Percentiles rank a stretch among this genome's conserved stretches.
Conservation (phyloP, 2,888 invertebrate genomes). For the Tigriopus californicus region DNA sequence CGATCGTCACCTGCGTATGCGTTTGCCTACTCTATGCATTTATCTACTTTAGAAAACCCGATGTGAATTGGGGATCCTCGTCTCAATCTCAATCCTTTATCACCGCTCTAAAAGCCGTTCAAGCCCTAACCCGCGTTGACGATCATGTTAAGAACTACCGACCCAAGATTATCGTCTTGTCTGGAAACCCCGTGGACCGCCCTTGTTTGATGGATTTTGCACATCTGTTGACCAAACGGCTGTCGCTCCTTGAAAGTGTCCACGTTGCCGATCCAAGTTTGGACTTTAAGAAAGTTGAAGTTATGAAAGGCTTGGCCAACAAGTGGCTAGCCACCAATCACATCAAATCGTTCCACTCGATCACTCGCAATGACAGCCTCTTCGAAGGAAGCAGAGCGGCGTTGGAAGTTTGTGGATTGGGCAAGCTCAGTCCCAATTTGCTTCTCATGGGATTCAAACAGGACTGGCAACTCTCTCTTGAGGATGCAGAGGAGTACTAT, state of each 20-base stretch:
- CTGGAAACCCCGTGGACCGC: constrained; percentile 32
- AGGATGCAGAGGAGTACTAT: constrained; percentile 62
- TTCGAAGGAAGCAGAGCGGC: constrained; percentile 3
- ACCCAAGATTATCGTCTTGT: constrained; percentile 34
- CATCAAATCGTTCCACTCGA: constrained; percentile 1
- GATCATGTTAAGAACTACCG: constrained; percentile 32
- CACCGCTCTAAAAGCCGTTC: constrained; percentile 26
- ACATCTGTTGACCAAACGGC: constrained; percentile 29
- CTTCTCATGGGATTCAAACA: constrained; percentile 81
- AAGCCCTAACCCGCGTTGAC: constrained; percentile 26
- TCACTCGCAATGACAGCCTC: neutral
- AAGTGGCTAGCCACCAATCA: constrained; percentile 2
- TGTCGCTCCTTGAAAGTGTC: too few species aligned
- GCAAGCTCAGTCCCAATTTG: constrained; percentile 84
- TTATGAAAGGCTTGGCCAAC: neutral
- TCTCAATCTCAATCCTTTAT: constrained; percentile 30
- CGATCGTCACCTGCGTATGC: constrained; percentile 30
- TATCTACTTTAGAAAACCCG: constrained; percentile 29
- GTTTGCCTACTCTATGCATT: constrained; percentile 28
- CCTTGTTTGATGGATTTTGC: constrained; percentile 35
- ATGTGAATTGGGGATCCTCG: constrained; percentile 32
- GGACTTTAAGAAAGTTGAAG: neutral
- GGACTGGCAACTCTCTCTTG: constrained; percentile 66
- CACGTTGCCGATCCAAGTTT: neutral
- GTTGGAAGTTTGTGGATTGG: constrained; percentile 46